Percentiles rank a stretch among this genome's conserved stretches.
phyloP scores from a whole-genome alignment of 2,113 vertebrate genomes.

The Carassius auratus region DNA sequence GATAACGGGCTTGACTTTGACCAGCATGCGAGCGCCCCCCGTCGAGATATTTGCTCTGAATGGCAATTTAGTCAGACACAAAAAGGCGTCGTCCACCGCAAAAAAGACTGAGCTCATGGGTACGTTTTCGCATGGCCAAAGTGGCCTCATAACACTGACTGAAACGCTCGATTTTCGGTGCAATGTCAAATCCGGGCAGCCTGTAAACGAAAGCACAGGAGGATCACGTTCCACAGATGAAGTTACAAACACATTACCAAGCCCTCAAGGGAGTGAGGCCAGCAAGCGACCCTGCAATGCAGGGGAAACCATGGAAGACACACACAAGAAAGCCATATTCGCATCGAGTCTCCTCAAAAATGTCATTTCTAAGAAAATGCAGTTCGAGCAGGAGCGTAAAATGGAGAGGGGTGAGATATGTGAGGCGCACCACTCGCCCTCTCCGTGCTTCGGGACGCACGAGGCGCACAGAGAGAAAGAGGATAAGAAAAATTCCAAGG shows the following conservation, averaged over 20 bases:
- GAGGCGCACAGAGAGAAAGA: constrained; percentile 63
- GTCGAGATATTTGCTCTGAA: constrained; percentile 73
- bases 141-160: constrained; percentile 81
- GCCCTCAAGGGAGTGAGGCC: constrained; percentile 65
- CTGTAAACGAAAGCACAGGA: constrained; percentile 66
- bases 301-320: constrained; percentile 73
- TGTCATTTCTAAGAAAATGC: constrained; percentile 97
- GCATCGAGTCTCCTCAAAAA: constrained; percentile 94
- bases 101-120: constrained; percentile 72
- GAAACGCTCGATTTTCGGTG: constrained; percentile 83
- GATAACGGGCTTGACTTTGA: constrained; percentile 63
- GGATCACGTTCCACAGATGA: constrained; percentile 81
- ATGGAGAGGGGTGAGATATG: constrained; percentile 93
- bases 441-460: constrained; percentile 55
- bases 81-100: constrained; percentile 60
- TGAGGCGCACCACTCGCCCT: constrained; percentile 69
- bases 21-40: constrained; percentile 72
- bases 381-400: constrained; percentile 92
- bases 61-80: constrained; percentile 58
- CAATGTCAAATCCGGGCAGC: constrained; percentile 77
- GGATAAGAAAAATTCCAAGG: constrained; percentile 54
- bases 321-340: constrained; percentile 87
- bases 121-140: constrained; percentile 71
- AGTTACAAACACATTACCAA: constrained; percentile 73
- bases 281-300: constrained; percentile 63